Base-by-base conservation (phyloP, 2,888 invertebrate genomes). In the Agonopterix subpropinquella region DNA sequence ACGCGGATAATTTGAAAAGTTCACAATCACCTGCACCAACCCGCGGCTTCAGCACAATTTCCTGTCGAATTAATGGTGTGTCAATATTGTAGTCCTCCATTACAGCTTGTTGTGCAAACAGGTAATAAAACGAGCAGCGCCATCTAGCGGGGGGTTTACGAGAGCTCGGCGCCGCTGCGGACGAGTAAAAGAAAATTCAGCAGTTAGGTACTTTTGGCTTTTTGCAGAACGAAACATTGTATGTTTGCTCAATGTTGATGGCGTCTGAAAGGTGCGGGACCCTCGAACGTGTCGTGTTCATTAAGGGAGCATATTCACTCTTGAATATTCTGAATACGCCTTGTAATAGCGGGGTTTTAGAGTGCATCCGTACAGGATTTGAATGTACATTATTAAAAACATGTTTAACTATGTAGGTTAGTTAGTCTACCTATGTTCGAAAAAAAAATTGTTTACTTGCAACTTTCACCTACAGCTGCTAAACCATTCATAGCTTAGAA, bases 21-120 rank as follows among this genome's bases (percentile, higher is more conserved):
- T 88, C 84, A 80, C 83, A 83, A 86, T 85, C 83, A 85, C 86
- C 85, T 83, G 78, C 72, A 72, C 63, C 65, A 70, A 71, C 28
- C 65, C 71, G 77, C 81, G 69, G 72, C 70, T 80, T 80, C 86
- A 83, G 86, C 85, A 81, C 86, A 84, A 84, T 88, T 83, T 87
- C 80, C 85, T 86, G 75, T 67, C 73, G 85, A 87, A 88, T 85
- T 88, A 87, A 88, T 86, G 87, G 79, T 86, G 79, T 87, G 88
- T 85, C 88, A 86, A 88, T 88, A 87, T 83, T 85, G 82, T 77
- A 80, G 75, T 75, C 77, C 74, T 80, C 81, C 77, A 82, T 83
- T 84, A 83, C 76, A 73, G 80, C 76, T 77, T 80, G 80, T 80
- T 80, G 82, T 78, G 81, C 78, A 73, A 85, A 80, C 82, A 64